Conservation (phyloP, 2,797 vertebrate species). For the Halcyon badia region DNA sequence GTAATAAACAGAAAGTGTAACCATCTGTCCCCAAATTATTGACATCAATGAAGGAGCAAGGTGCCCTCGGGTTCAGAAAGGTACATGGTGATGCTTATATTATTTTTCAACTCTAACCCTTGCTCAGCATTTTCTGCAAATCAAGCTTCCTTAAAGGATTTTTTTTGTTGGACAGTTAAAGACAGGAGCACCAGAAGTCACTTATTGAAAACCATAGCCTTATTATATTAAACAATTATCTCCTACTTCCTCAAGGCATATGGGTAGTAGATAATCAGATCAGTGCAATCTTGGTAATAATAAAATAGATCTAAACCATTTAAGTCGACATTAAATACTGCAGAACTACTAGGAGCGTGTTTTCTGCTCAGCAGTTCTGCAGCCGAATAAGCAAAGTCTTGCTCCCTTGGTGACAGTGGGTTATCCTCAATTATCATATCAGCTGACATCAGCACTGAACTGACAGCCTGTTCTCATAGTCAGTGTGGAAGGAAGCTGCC, state of each 20-base stretch:
- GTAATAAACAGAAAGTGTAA: background rate
- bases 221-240: slow-evolving; percentile 47
- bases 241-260: background rate
- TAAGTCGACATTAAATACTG: slow-evolving; percentile 1
- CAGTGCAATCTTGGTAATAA: background rate
- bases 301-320: slow-evolving; percentile 40
- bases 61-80: background rate
- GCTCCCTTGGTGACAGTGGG: background rate
- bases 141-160: background rate
- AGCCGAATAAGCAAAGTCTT: background rate
- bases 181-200: background rate
- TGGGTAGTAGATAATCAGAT: slow-evolving; percentile 16
- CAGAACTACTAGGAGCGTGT: background rate
- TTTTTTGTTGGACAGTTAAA: background rate
- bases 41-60: background rate
- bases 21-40: background rate
- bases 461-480: background rate
- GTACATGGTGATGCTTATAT: background rate
- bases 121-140: slow-evolving; percentile 11
- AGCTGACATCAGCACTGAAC: slow-evolving; percentile 35
- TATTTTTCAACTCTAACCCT: background rate
- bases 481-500: background rate
- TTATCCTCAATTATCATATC: slow-evolving; percentile 33
- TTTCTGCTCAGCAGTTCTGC: slow-evolving; percentile 58
- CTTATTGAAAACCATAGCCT: slow-evolving; percentile 25